phyloP scores from a whole-genome alignment of 2,797 vertebrate species.

The Loris lydekkerianus region DNA sequence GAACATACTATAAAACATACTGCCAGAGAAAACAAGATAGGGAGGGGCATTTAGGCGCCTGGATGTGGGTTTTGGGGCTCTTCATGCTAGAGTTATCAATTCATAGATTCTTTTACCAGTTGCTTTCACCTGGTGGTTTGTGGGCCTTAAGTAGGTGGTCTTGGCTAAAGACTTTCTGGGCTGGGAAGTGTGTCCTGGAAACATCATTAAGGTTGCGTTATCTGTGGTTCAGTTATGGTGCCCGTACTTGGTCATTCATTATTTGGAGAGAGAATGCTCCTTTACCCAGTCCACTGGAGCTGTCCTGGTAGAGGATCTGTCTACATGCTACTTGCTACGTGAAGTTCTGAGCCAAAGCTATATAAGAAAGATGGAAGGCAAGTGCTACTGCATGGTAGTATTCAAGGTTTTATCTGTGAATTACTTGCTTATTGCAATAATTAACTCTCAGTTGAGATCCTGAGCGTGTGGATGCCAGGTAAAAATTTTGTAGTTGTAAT shows the following conservation, averaged over 20 bases:
- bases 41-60: conserved; percentile 11
- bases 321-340: not conserved
- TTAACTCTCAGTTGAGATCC: not conserved
- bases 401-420: not conserved
- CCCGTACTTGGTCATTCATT: not conserved
- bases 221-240: not conserved
- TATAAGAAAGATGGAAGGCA: not conserved
- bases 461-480: not conserved
- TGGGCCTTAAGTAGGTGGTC: conserved; percentile 64
- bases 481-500: conserved; percentile 29
- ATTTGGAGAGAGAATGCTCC: not conserved
- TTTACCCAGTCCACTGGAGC: not conserved
- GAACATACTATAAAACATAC: conserved; percentile 9
- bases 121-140: conserved; percentile 63
- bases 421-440: not conserved
- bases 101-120: not conserved
- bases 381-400: not conserved
- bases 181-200: conserved; percentile 49
- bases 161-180: conserved; percentile 48
- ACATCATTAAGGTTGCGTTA: not conserved
- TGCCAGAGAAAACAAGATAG: conserved; percentile 54
- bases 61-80: not conserved
- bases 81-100: conserved; percentile 56
- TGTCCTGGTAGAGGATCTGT: not conserved
- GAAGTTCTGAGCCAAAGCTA: not conserved